Base-by-base conservation (phyloP, 2,888 invertebrate genomes). In the Lasiommata megera region DNA sequence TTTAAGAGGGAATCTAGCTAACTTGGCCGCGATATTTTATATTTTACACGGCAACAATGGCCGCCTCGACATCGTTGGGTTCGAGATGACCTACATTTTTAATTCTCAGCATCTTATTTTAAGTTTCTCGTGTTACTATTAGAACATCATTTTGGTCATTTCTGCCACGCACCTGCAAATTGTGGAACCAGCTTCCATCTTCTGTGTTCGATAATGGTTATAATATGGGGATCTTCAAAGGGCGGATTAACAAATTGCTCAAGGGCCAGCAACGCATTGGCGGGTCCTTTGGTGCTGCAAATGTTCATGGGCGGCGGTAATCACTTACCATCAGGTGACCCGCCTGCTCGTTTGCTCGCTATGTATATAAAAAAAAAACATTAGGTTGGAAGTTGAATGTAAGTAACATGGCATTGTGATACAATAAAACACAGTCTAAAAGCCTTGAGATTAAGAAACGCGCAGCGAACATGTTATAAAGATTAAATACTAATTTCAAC, bases 61-160 rank as follows among this genome's bases (percentile, higher is more conserved):
- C 9, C 28, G 9, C 17, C 54, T 61, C 43, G 38, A 48, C 47
- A 48, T 52, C 52, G n/a, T n/a, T n/a, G 53, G 41, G 41, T 43
- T 53, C 53, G 40, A 58, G 55, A 58, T 40, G 55, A 61, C 58
- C 55, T 23, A 61, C 46, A 53, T 61, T 61, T 56, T 34, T 23
- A 52, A 47, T 38, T 55, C 58, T 56, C 38, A 53, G 48, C 47
- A 53, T 41, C 43, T 36, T 46, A 43, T 61, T 52, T 44, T 41
- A 28, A 48, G 29, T 56, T 48, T 40, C 51, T 34, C 29, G 11
- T 18, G 48, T 37, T 37, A 12, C 36, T 14, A 36, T 12, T 9
- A 37, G 48, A 44, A 12, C 29, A 29, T n/a, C n/a, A n/a, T n/a
- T n/a, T n/a, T n/a, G n/a, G n/a, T n/a, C n/a, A n/a, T n/a, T n/a